Evolutionary conservation across 2,797 vertebrate species (phyloP).

Genomic region (Platyrinchus mystaceus): DNA sequence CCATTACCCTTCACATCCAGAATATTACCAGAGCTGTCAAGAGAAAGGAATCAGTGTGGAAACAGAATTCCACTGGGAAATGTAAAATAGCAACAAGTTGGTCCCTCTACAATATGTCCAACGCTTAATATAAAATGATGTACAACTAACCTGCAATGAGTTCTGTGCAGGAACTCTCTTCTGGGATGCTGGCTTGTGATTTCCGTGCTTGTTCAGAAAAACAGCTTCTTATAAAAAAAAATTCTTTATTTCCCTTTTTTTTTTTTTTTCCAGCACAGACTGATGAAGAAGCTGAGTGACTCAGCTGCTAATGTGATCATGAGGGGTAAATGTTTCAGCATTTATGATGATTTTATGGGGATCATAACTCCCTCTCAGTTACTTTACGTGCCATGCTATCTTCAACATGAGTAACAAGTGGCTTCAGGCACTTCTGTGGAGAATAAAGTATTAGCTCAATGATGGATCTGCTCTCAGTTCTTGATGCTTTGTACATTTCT

Average conservation of each 20-base stretch:
- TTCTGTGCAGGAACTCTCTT: background rate
- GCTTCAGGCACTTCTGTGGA: background rate
- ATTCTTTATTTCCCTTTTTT: rapidly evolving
- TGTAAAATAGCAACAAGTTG: conserved; percentile 15
- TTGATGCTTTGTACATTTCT: background rate
- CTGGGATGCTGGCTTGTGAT: background rate
- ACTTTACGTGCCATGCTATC: background rate
- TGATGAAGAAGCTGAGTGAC: background rate
- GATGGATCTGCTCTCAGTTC: background rate
- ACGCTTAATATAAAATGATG: conserved; percentile 40
- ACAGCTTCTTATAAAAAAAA: background rate
- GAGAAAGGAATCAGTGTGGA: conserved; percentile 1
- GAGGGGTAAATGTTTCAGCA: background rate
- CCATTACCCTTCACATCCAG: background rate
- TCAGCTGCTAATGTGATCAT: background rate
- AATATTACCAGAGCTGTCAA: background rate
- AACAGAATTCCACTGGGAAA: conserved; percentile 17
- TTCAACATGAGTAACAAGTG: background rate
- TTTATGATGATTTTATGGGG: background rate
- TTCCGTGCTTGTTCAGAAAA: background rate
- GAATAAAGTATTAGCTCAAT: background rate
- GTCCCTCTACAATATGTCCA: conserved; percentile 12
- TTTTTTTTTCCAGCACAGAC: background rate
- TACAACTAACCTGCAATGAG: conserved; percentile 45
- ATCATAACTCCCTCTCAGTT: background rate